Evolutionary conservation across 2,113 vertebrate species (phyloP), one percentile per base, ranked within the genome.

Genomic region (Cnemophilus loriae): DNA sequence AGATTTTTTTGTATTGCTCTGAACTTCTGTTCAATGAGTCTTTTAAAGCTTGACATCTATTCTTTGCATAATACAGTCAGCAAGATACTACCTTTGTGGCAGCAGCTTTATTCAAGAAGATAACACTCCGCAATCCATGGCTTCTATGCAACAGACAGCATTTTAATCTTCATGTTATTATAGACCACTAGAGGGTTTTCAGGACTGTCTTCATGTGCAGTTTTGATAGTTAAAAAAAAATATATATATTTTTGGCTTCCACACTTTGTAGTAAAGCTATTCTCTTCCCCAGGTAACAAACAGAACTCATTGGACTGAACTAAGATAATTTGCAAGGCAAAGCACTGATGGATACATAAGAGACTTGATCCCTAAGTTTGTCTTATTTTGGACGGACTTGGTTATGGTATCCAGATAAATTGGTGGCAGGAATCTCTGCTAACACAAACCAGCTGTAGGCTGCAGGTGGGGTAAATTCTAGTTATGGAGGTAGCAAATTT

Each of bases 131-230:
- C 37, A 83, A 61, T 65, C 50, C 19, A 26, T 28, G 33, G 26
- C n/a, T 89, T 61, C 65, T 64, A 27, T 57, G 77, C 37, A 67
- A 52, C 42, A 82, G 44, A 63, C 42, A 84, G 49, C 30, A 61
- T 91, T 95, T 93, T 87, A 95, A 85, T 87, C 53, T 89, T 85
- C 35, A n/a, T 44, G 15, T 37, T 89, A 64, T 79, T 89, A 39
- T 16, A 85, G 50, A 78, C 61, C 53, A 73, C 77, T 56, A 87
- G n/a, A 82, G 32, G 46, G 17, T 76, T 82, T 93, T 89, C 26
- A 83, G 63, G 42, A 37, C 18, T 79, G 37, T 68, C 37, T 84
- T 92, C 30, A 20, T 46, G 11, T 42, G 32, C n/a, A 79, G 10
- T 49, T 75, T 65, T 87, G 41, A 70, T 78, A 71, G 50, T 42